These are phyloP conservation scores for Cheiracanthium punctorium DNA, from an alignment of 2,888 invertebrate species.

Conservation along the genomic window DNA sequence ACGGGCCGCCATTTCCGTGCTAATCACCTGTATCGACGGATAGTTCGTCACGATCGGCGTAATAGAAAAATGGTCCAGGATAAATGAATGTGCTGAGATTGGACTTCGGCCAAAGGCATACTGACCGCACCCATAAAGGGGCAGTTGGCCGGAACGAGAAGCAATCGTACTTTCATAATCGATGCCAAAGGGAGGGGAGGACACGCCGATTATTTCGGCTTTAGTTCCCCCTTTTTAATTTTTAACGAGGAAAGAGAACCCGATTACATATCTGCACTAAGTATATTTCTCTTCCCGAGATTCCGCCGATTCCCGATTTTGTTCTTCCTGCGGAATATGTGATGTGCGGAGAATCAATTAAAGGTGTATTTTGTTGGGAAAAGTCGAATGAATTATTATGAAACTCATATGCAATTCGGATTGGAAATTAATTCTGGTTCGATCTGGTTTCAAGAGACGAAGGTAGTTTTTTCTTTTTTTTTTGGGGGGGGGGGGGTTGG, in stretches of 20 bases:
- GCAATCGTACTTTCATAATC: constrained; percentile 56
- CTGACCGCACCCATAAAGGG: constrained; percentile 45
- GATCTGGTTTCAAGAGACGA: too few species aligned
- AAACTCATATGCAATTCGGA: too few species aligned
- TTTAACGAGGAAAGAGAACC: not conserved
- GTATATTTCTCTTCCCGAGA: not conserved
- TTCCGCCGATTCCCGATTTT: not conserved
- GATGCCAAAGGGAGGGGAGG: constrained; percentile 33
- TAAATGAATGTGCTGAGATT: constrained; percentile 64
- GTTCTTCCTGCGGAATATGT: not conserved
- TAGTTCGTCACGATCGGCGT: constrained; percentile 15
- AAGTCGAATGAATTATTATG: too few species aligned
- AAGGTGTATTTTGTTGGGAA: not conserved
- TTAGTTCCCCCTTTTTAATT: constrained; percentile 30
- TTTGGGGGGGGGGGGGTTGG: too few species aligned
- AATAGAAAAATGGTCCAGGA: constrained; percentile 57
- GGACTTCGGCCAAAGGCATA: constrained; percentile 46
- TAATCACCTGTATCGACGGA: constrained; percentile 52
- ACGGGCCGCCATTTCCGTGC: constrained; percentile 8
- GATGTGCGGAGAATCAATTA: not conserved
- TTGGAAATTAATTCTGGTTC: too few species aligned
- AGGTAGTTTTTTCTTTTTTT: too few species aligned
- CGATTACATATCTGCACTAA: not conserved
- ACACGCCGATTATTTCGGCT: constrained; percentile 39
- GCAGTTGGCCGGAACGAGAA: constrained; percentile 37